These are phyloP conservation scores for Cydia pomonella DNA, from an alignment of 1,140 invertebrate genomes.

Conservation along the genomic window DNA sequence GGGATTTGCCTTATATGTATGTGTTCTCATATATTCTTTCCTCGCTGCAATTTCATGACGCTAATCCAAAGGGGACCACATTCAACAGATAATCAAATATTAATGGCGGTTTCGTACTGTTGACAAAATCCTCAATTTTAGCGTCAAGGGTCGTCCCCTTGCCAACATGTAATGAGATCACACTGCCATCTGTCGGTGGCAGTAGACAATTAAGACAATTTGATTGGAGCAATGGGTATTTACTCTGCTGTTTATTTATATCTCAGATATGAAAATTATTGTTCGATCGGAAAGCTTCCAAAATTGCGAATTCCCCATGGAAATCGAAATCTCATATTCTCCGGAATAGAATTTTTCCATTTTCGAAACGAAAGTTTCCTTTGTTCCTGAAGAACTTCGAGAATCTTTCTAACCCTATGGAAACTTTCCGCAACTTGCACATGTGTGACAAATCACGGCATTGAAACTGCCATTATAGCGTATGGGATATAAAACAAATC, in stretches of 20 bases:
- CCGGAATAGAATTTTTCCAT: too few species aligned
- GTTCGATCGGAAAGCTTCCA: too few species aligned
- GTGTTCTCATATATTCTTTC: background rate
- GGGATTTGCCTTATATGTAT: background rate
- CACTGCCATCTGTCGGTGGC: constrained; percentile 17
- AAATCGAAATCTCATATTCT: too few species aligned
- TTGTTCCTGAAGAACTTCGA: too few species aligned
- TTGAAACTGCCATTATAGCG: too few species aligned
- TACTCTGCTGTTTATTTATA: background rate
- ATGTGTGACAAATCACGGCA: too few species aligned
- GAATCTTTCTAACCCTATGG: too few species aligned
- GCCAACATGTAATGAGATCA: background rate
- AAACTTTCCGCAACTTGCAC: too few species aligned
- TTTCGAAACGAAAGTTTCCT: too few species aligned
- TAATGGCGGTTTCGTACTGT: constrained; percentile 3
- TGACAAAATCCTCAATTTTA: constrained; percentile 5
- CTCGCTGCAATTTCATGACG: background rate
- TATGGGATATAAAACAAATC: too few species aligned
- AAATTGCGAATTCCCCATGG: too few species aligned
- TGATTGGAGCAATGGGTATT: background rate
- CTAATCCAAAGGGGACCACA: background rate
- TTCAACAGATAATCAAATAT: constrained; percentile 15
- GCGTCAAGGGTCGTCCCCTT: background rate
- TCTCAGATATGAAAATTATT: too few species aligned
- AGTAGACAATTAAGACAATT: background rate